phyloP scores from a whole-genome alignment of 2,113 vertebrate genomes.

The Gambusia holbrooki region DNA sequence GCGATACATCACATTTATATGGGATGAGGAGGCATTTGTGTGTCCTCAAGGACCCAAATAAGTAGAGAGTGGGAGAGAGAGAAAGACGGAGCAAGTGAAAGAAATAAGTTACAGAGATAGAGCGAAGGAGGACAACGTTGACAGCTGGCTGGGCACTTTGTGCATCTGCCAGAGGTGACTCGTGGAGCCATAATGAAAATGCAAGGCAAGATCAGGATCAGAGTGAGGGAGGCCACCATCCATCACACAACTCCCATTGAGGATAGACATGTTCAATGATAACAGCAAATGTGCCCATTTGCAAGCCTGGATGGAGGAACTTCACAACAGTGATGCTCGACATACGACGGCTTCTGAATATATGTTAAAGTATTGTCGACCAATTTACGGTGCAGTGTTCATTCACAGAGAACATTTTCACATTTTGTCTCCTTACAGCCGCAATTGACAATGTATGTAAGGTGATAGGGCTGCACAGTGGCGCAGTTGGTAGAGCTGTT shows the following conservation, averaged over 20 bases:
- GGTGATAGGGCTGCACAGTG: not conserved
- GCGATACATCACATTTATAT: slow-evolving; percentile 63
- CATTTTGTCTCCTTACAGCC: not conserved
- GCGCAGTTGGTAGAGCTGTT: too few relatives aligned
- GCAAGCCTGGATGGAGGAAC: slow-evolving; percentile 35
- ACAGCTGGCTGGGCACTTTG: slow-evolving; percentile 69
- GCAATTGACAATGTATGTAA: not conserved
- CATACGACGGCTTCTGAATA: not conserved
- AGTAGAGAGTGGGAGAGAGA: slow-evolving; percentile 35
- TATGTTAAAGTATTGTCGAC: slow-evolving; percentile 5
- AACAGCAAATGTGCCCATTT: slow-evolving; percentile 53
- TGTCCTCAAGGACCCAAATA: slow-evolving; percentile 54
- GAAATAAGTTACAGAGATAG: slow-evolving; percentile 50
- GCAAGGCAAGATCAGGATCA: slow-evolving; percentile 75
- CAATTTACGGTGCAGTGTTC: not conserved
- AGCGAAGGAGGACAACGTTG: slow-evolving; percentile 56
- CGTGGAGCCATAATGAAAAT: slow-evolving; percentile 72
- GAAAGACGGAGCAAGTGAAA: slow-evolving; percentile 21
- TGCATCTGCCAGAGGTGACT: slow-evolving; percentile 71
- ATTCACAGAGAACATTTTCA: not conserved
- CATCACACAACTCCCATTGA: slow-evolving; percentile 69
- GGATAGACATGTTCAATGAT: slow-evolving; percentile 49
- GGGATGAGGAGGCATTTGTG: slow-evolving; percentile 46
- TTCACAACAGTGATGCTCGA: slow-evolving; percentile 22
- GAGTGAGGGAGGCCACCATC: slow-evolving; percentile 67